phyloP scores from a whole-genome alignment of 2,888 invertebrate genomes.

The Hirtodrosophila cameraria region DNA sequence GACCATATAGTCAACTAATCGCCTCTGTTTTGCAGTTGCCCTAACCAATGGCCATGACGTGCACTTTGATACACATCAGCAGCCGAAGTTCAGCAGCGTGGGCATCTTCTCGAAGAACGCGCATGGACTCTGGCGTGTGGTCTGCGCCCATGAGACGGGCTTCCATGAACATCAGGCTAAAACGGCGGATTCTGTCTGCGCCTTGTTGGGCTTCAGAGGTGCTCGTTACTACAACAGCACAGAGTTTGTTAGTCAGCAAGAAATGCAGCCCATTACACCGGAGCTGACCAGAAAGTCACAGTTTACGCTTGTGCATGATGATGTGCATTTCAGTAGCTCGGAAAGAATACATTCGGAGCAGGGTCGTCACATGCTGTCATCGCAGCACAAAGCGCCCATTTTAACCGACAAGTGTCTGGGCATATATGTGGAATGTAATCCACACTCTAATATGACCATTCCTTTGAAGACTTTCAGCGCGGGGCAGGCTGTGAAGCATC shows the following conservation, averaged over 20 bases:
- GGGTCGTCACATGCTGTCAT: constrained; percentile 7
- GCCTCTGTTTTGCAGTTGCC: no score
- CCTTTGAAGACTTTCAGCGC: constrained; percentile 79
- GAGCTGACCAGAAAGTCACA: constrained; percentile 51
- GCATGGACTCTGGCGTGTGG: constrained; percentile 88
- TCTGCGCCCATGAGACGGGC: constrained; percentile 85
- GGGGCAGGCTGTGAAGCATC: constrained; percentile 54
- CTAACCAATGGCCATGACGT: constrained; percentile 88
- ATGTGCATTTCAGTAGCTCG: constrained; percentile 58
- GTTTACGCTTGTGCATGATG: constrained; percentile 64
- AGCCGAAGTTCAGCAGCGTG: constrained; percentile 86
- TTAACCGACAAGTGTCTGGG: constrained; percentile 69
- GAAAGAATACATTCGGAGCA: constrained; percentile 24
- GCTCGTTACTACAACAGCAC: constrained; percentile 77
- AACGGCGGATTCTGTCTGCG: constrained; percentile 87
- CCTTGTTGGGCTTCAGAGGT: constrained; percentile 87
- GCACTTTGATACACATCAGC: constrained; percentile 86
- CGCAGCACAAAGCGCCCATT: constrained; percentile 52
- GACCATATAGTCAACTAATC: no score
- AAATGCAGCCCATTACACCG: constrained; percentile 71
- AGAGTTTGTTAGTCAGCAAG: constrained; percentile 43
- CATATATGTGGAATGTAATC: constrained; percentile 81
- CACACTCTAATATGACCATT: constrained; percentile 66
- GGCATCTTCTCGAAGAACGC: constrained; percentile 88
- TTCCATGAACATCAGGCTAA: constrained; percentile 67